These are phyloP conservation scores for Hippopotamus amphibius DNA, from an alignment of 2,113 vertebrate genomes.

Conservation along the genomic window DNA sequence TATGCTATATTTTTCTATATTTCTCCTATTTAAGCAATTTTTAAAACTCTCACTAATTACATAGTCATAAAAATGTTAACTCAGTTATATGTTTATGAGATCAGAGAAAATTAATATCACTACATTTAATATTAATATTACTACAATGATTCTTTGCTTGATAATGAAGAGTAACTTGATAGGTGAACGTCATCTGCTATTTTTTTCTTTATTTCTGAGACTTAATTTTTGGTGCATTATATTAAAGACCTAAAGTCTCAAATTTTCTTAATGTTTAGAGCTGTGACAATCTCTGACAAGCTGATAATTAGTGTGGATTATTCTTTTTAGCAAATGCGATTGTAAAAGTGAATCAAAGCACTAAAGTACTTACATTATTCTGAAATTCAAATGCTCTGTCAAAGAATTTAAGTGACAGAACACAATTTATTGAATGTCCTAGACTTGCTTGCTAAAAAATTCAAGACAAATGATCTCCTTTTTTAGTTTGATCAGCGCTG, in stretches of 20 bases:
- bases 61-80: constrained; percentile 60
- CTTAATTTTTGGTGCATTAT: constrained; percentile 42
- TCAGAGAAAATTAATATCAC: constrained; percentile 65
- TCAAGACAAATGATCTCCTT: constrained; percentile 40
- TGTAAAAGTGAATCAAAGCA: constrained; percentile 58
- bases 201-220: constrained; percentile 3
- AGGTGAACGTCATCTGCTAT: neutral
- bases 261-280: constrained; percentile 69
- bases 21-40: constrained; percentile 59
- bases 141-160: constrained; percentile 40
- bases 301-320: constrained; percentile 55
- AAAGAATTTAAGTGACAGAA: constrained; percentile 28
- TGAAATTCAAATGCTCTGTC: constrained; percentile 2
- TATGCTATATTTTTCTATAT: constrained; percentile 40
- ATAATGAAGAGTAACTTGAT: constrained; percentile 40
- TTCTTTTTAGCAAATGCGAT: constrained; percentile 59
- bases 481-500: constrained; percentile 43
- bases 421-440: constrained; percentile 7
- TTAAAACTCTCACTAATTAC: constrained; percentile 68
- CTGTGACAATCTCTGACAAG: neutral
- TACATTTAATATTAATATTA: constrained; percentile 35
- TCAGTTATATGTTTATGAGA: constrained; percentile 51
- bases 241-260: neutral
- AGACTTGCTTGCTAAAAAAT: constrained; percentile 49
- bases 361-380: constrained; percentile 27